A percentile compares a stretch with the other conserved stretches of the same genome.
phyloP scores from a whole-genome alignment of 2,113 vertebrate species.

The Entomyzon cyanotis region DNA sequence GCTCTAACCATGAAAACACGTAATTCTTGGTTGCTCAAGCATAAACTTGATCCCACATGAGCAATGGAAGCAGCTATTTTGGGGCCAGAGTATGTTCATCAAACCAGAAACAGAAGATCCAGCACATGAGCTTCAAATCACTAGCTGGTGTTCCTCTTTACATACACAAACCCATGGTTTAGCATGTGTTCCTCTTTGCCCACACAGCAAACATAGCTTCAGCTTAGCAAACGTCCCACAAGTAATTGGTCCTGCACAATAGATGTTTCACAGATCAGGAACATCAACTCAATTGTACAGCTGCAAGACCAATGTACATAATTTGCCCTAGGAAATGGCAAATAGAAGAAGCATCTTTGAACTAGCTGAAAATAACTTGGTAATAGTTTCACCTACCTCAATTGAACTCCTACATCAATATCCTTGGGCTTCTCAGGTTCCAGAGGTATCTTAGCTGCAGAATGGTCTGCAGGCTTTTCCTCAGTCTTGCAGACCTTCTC shows the following conservation, averaged over 20 bases:
- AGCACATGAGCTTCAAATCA: neutral
- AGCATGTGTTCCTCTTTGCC: neutral
- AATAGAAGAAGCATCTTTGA: neutral
- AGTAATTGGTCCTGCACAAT: neutral
- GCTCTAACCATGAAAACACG: neutral
- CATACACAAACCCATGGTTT: neutral
- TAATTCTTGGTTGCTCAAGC: neutral
- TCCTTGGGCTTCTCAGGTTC: constrained; percentile 67
- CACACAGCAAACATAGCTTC: neutral
- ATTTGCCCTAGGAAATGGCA: neutral
- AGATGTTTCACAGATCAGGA: neutral
- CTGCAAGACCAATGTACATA: neutral
- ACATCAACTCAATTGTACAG: neutral
- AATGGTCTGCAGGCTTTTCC: constrained; percentile 3
- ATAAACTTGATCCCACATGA: neutral
- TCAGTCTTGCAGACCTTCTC: constrained; percentile 7
- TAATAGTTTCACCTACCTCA: constrained; percentile 62
- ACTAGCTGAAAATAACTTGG: neutral
- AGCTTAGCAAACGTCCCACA: neutral
- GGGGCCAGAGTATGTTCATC: neutral
- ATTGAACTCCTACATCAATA: neutral
- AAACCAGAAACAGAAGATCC: neutral
- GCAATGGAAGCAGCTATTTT: neutral
- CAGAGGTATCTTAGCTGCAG: neutral
- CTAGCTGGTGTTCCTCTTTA: neutral